Percentiles rank a stretch among this genome's conserved stretches.
These are phyloP conservation scores for Petrocephalus microphthalmus DNA, from an alignment of 2,113 vertebrate genomes.

Conservation along the genomic window DNA sequence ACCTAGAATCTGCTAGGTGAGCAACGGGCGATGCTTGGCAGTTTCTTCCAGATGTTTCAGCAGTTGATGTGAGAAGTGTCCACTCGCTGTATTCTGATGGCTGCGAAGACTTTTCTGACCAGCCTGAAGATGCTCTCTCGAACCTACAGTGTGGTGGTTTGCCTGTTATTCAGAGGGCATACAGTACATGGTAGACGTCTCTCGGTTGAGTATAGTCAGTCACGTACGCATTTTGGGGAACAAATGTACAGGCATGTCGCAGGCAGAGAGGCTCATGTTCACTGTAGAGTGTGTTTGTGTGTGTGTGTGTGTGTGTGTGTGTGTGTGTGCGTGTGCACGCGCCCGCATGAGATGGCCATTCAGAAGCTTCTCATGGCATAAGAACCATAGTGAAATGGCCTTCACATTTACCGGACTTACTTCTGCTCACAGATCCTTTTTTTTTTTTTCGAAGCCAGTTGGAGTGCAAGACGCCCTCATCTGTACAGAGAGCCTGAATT, in stretches of 20 bases:
- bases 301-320: slow-evolving; percentile 7
- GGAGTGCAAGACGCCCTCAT: not conserved
- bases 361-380: slow-evolving; percentile 18
- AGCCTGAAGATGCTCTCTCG: not conserved
- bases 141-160: not conserved
- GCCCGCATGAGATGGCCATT: slow-evolving; percentile 30
- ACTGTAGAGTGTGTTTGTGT: not conserved
- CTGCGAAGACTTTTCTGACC: not conserved
- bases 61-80: not conserved
- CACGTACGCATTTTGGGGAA: not conserved
- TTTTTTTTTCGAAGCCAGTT: not conserved
- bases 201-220: not conserved
- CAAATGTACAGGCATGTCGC: not conserved
- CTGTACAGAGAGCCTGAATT: not conserved
- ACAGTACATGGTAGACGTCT: not conserved
- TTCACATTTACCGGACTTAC: not conserved
- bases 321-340: slow-evolving; percentile 10
- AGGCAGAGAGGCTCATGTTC: not conserved
- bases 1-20: not conserved
- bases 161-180: not conserved
- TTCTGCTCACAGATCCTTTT: not conserved
- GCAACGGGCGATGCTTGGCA: not conserved
- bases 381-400: not conserved
- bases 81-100: not conserved
- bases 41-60: not conserved